Conservation (phyloP, 2,113 vertebrate species). For the Holacanthus passer region DNA sequence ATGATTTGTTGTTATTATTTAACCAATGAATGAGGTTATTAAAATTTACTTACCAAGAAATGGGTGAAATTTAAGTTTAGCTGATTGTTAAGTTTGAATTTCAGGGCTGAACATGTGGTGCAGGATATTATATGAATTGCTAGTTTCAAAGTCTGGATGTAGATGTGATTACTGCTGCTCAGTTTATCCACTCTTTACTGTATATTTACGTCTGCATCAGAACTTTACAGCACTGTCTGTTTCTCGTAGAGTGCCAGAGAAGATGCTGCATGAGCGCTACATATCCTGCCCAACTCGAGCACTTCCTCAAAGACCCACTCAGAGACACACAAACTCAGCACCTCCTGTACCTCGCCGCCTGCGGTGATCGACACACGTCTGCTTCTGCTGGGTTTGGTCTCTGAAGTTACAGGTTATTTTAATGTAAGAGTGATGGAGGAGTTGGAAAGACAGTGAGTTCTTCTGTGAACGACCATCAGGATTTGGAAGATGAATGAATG, state of each 20-base stretch:
- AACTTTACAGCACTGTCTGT: background rate
- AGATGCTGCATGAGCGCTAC: slow-evolving; percentile 77
- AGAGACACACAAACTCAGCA: slow-evolving; percentile 43
- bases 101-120: too few relatives aligned
- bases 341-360: slow-evolving; percentile 73
- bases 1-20: too few relatives aligned
- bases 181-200: background rate
- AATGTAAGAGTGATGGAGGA: background rate
- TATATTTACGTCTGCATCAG: background rate
- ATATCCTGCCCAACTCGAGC: slow-evolving; percentile 73
- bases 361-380: slow-evolving; percentile 59
- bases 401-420: background rate
- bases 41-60: too few relatives aligned
- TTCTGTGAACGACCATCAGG: slow-evolving; percentile 3
- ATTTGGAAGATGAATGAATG: slow-evolving; percentile 7
- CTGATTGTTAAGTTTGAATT: too few relatives aligned
- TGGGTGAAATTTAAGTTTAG: too few relatives aligned
- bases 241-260: slow-evolving; percentile 73
- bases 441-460: background rate
- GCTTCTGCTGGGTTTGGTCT: background rate
- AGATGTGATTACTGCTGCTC: background rate
- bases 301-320: slow-evolving; percentile 64
- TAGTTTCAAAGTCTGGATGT: background rate
- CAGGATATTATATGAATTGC: background rate
- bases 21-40: too few relatives aligned